Percentiles rank a stretch among this genome's conserved stretches.
Evolutionary conservation across 2,888 invertebrate genomes (phyloP).

Genomic region (Onchidella celtica): DNA sequence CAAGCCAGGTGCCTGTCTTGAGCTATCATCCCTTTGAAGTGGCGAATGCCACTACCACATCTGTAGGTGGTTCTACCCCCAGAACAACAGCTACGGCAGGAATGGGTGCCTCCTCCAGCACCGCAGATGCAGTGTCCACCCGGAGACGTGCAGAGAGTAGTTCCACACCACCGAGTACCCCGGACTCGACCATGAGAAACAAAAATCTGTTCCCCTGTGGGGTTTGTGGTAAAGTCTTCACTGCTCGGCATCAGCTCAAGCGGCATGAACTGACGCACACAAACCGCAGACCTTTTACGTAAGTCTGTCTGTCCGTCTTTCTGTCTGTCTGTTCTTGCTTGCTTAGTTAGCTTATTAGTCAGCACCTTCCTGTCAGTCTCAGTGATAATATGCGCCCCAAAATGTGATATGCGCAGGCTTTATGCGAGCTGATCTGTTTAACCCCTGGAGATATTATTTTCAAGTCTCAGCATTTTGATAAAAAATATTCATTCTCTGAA

Average conservation of each 20-base stretch:
- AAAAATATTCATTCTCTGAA: no score
- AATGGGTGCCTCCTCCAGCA: no score
- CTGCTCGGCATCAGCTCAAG: slow-evolving; percentile 40
- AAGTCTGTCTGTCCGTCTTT: slow-evolving; percentile 32
- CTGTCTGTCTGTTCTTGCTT: slow-evolving; percentile 31
- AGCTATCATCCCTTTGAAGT: no score
- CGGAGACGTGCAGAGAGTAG: no score
- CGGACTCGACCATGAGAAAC: slow-evolving; percentile 23
- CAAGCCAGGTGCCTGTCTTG: no score
- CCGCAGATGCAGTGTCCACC: no score
- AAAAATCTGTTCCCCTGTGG: slow-evolving; percentile 10
- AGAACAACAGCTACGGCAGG: background rate
- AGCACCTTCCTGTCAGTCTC: background rate
- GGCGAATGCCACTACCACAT: background rate
- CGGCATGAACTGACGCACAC: slow-evolving; percentile 47
- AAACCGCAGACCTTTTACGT: slow-evolving; percentile 28
- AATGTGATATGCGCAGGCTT: no score
- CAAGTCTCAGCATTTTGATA: no score
- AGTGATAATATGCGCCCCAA: no score
- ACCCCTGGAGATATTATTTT: no score
- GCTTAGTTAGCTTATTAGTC: no score
- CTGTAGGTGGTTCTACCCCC: background rate
- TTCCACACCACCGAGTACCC: slow-evolving; percentile 27
- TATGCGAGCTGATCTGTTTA: no score
- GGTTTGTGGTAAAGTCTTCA: slow-evolving; percentile 39